phyloP scores from a whole-genome alignment of 2,888 invertebrate genomes.

The Oligia latruncula region DNA sequence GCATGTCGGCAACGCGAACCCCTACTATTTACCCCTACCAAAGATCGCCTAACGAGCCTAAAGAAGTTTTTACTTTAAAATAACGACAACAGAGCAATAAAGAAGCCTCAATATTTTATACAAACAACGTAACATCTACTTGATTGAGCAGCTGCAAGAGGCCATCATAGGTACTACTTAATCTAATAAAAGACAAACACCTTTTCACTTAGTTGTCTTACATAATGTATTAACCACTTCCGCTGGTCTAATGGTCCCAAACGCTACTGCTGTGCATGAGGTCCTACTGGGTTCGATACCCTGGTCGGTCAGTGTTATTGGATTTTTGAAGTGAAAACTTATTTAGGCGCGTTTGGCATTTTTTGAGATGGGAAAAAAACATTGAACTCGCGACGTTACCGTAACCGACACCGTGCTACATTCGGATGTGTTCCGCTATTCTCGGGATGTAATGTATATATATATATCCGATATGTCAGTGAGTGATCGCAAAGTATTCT shows the following conservation, averaged over 20 bases:
- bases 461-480: no score
- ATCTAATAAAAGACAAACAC: slow-evolving; percentile 18
- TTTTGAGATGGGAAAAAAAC: no score
- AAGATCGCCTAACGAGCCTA: no score
- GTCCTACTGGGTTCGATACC: neutral
- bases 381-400: no score
- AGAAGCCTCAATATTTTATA: neutral
- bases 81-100: neutral
- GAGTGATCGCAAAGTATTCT: no score
- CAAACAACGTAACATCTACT: neutral
- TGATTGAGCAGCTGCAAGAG: slow-evolving; percentile 1
- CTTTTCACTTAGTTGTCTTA: neutral
- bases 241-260: neutral
- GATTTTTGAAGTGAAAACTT: neutral
- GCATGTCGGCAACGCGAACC: no score
- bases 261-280: neutral
- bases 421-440: no score
- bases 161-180: neutral
- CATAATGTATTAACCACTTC: neutral
- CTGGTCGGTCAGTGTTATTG: neutral
- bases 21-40: no score
- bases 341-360: no score
- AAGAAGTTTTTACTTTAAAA: no score
- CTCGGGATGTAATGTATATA: no score
- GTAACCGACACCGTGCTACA: no score